Conservation (phyloP, 2,888 invertebrate species). For the Ceramica pisi region DNA sequence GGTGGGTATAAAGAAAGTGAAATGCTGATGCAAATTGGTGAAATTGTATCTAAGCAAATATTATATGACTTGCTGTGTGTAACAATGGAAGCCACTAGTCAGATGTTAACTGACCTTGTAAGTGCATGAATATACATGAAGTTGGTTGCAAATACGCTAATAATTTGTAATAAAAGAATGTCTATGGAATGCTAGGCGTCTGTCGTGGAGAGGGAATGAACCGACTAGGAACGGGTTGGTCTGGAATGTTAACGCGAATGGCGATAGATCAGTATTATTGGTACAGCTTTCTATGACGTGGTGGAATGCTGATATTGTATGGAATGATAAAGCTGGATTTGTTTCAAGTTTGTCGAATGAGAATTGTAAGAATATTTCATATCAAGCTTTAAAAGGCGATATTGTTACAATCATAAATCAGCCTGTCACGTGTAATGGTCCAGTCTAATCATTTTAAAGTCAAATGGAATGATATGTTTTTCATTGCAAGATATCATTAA, state of each 20-base stretch:
- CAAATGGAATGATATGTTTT: neutral
- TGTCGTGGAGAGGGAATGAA: constrained; percentile 23
- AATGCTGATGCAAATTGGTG: constrained; percentile 75
- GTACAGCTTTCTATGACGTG: constrained; percentile 51
- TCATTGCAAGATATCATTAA: neutral
- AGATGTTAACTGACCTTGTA: constrained; percentile 56
- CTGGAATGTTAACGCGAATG: constrained; percentile 38
- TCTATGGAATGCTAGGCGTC: constrained; percentile 21
- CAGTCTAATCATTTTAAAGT: neutral
- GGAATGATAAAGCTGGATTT: constrained; percentile 20
- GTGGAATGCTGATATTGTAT: constrained; percentile 40
- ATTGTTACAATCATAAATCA: neutral
- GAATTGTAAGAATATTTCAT: constrained; percentile 6
- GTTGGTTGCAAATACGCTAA: constrained; percentile 27
- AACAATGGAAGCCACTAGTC: constrained; percentile 49
- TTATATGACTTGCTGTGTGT: constrained; percentile 63
- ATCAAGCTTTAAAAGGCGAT: neutral
- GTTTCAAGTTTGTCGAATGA: constrained; percentile 12
- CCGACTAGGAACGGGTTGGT: constrained; percentile 37
- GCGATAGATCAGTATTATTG: constrained; percentile 47
- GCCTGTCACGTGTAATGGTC: neutral
- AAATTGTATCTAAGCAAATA: constrained; percentile 68
- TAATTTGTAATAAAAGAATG: constrained; percentile 31
- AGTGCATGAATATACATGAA: constrained; percentile 42
- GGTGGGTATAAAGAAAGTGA: constrained; percentile 71